Evolutionary conservation across 2,113 vertebrate species (phyloP).

Genomic region (Pygoscelis antarcticus): DNA sequence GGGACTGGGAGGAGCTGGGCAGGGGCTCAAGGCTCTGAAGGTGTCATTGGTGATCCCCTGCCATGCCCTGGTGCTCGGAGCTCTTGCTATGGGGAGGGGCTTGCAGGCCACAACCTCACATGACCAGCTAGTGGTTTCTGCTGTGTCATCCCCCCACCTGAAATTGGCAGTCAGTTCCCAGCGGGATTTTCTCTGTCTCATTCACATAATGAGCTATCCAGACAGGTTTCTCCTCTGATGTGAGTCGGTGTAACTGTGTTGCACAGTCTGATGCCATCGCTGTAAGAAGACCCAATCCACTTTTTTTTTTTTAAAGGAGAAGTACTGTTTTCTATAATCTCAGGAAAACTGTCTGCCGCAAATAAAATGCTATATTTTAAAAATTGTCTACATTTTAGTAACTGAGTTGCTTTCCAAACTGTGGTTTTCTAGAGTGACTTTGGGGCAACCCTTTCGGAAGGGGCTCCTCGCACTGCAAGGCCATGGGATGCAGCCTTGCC

Average conservation of each 20-base stretch:
- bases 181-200: neutral
- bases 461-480: neutral
- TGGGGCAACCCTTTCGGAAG: neutral
- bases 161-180: neutral
- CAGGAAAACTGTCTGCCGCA: slow-evolving; percentile 16
- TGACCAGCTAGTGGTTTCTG: neutral
- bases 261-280: neutral
- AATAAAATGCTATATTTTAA: slow-evolving; percentile 68
- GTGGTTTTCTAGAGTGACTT: neutral
- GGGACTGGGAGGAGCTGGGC: neutral
- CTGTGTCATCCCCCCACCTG: neutral
- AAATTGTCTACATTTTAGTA: neutral
- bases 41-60: neutral
- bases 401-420: neutral
- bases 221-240: neutral
- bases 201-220: too few relatives aligned
- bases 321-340: slow-evolving; percentile 21
- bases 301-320: slow-evolving; percentile 15
- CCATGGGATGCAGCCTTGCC: neutral
- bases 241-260: neutral
- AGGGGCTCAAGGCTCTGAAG: too few relatives aligned
- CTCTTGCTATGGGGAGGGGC: neutral
- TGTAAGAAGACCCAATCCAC: neutral
- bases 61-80: too few relatives aligned
- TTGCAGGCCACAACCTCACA: accelerated